Conservation (phyloP, 2,888 invertebrate genomes). For the Blera fallax region DNA sequence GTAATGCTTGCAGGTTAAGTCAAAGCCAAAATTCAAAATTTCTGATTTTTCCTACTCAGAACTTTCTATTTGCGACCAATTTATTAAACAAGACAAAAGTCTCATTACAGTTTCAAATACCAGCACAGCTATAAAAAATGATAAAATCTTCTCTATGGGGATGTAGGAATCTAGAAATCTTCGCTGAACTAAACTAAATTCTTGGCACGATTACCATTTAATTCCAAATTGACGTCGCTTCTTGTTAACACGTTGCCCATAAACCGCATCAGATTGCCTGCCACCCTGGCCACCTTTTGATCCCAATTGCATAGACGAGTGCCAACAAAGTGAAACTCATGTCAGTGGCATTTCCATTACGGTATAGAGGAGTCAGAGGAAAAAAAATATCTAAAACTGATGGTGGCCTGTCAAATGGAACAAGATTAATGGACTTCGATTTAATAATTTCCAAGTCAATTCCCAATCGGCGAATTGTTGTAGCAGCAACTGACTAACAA, state of each 20-base stretch:
- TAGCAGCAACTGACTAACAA: constrained; percentile 46
- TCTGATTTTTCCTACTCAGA: too few relatives aligned
- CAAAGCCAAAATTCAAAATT: too few relatives aligned
- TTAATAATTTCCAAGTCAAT: constrained; percentile 65
- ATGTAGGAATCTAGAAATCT: too few relatives aligned
- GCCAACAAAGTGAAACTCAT: constrained; percentile 29
- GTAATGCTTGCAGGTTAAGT: too few relatives aligned
- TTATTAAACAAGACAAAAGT: too few relatives aligned
- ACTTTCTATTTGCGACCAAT: too few relatives aligned
- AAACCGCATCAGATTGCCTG: background rate
- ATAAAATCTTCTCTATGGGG: background rate
- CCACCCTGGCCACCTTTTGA: background rate
- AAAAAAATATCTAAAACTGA: constrained; percentile 57
- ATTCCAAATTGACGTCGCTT: background rate
- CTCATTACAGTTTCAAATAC: too few relatives aligned
- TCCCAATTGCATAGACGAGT: background rate
- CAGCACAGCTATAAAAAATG: background rate
- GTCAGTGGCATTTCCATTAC: constrained; percentile 11
- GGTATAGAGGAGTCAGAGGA: background rate
- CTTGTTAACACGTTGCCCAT: constrained; percentile 9
- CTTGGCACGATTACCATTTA: background rate
- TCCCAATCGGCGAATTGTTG: constrained; percentile 52
- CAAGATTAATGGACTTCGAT: constrained; percentile 73
- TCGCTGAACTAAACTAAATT: background rate
- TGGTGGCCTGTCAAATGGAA: constrained; percentile 69